Evolutionary conservation across 2,888 invertebrate genomes (phyloP).

Genomic region (Orthosia gracilis): DNA sequence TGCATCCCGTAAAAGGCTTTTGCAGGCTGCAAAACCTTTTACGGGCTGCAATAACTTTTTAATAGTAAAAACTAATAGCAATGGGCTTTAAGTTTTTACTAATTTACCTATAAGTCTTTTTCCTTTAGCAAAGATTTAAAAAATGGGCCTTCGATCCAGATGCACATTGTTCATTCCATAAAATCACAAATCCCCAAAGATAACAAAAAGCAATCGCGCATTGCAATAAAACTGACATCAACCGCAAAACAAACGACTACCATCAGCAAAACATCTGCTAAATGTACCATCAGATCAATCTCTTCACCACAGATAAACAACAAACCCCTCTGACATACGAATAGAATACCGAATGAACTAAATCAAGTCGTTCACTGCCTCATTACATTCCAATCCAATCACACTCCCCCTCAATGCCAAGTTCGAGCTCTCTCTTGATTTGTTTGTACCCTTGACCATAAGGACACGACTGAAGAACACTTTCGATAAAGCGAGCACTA

Average conservation of each 20-base stretch:
- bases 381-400: constrained; percentile 85
- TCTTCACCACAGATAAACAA: constrained; percentile 43
- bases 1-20: too few species aligned
- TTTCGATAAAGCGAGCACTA: constrained; percentile 33
- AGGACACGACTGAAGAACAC: constrained; percentile 41
- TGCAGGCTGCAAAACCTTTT: too few species aligned
- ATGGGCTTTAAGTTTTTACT: too few species aligned
- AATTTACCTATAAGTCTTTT: too few species aligned
- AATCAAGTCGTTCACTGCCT: constrained; percentile 65
- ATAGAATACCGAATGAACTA: constrained; percentile 44
- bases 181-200: background rate
- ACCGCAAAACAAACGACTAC: constrained; percentile 6
- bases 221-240: background rate
- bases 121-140: too few species aligned
- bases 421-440: constrained; percentile 87
- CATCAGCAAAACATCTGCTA: background rate
- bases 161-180: too few species aligned
- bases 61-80: too few species aligned
- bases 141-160: too few species aligned
- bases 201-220: background rate
- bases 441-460: constrained; percentile 83
- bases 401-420: constrained; percentile 84
- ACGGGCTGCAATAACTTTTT: too few species aligned
- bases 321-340: constrained; percentile 38
- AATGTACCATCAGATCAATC: constrained; percentile 53